These are phyloP conservation scores for Auanema freiburgensis DNA, from an alignment of 2,888 invertebrate genomes.

Conservation along the genomic window DNA sequence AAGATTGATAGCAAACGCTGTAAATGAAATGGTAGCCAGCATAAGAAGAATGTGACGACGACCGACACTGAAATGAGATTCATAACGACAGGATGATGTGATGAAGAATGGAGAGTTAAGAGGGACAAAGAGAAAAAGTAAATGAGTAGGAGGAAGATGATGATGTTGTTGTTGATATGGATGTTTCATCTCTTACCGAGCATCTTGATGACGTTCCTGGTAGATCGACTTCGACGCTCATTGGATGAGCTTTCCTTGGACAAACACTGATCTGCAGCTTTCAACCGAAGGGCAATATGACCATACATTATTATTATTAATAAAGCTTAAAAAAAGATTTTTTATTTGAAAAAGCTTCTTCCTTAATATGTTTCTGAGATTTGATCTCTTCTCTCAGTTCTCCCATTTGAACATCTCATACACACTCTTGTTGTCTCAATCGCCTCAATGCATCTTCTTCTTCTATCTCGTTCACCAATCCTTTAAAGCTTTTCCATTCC, in stretches of 20 bases:
- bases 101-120: no score
- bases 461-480: not conserved
- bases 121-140: conserved; percentile 5
- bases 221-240: conserved; percentile 27
- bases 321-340: conserved; percentile 29
- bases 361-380: no score
- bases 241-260: conserved; percentile 15
- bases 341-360: not conserved
- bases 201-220: conserved; percentile 44
- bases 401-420: not conserved
- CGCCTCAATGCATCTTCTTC: not conserved
- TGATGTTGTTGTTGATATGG: not conserved
- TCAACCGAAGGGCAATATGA: conserved; percentile 54
- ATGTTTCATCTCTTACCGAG: conserved; percentile 25
- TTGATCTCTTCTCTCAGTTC: no score
- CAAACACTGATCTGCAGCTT: conserved; percentile 30
- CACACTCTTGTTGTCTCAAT: not conserved
- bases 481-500: not conserved
- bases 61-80: conserved; percentile 79
- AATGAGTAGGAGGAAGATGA: not conserved
- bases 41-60: conserved; percentile 87
- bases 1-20: conserved; percentile 79
- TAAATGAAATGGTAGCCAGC: conserved; percentile 94
- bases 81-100: conserved; percentile 13
- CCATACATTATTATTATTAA: conserved; percentile 59